phyloP scores from a whole-genome alignment of 2,888 invertebrate species.

The Cylloceria caligata region DNA sequence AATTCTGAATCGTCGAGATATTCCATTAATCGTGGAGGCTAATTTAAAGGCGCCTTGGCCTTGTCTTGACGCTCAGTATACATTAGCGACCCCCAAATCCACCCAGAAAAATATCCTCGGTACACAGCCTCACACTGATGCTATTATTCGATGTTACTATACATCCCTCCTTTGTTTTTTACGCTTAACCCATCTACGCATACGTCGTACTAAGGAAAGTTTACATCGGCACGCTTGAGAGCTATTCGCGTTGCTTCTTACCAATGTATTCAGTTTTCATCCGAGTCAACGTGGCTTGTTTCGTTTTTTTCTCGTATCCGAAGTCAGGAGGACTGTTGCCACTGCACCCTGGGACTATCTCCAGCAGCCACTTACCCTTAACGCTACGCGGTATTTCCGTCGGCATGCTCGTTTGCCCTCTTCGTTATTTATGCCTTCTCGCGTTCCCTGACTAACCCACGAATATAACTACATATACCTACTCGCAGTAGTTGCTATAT shows the following conservation, averaged over 20 bases:
- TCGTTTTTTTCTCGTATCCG: constrained; percentile 20
- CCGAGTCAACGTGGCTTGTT: constrained; percentile 19
- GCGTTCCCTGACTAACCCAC: constrained; percentile 28
- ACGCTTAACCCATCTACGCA: constrained; percentile 46
- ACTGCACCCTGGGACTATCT: not conserved
- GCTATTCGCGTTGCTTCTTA: not conserved
- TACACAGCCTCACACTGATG: not conserved
- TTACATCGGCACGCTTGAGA: constrained; percentile 70
- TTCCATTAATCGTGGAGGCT: not conserved
- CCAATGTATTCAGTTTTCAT: constrained; percentile 7
- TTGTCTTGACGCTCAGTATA: constrained; percentile 30
- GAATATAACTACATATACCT: not conserved
- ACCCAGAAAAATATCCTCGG: not conserved
- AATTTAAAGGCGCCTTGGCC: constrained; percentile 35
- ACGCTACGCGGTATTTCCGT: constrained; percentile 71
- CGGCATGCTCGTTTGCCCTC: constrained; percentile 68
- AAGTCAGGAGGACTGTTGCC: not conserved
- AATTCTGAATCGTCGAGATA: not conserved
- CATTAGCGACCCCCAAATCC: constrained; percentile 31
- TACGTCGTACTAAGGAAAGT: constrained; percentile 64
- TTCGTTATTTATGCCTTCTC: constrained; percentile 70
- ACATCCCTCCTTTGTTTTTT: constrained; percentile 17
- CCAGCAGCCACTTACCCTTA: constrained; percentile 57
- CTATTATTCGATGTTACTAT: constrained; percentile 48
- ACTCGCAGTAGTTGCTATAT: constrained; percentile 3